Conservation (phyloP, 2,797 vertebrate species). For the Gambusia yucatana region DNA sequence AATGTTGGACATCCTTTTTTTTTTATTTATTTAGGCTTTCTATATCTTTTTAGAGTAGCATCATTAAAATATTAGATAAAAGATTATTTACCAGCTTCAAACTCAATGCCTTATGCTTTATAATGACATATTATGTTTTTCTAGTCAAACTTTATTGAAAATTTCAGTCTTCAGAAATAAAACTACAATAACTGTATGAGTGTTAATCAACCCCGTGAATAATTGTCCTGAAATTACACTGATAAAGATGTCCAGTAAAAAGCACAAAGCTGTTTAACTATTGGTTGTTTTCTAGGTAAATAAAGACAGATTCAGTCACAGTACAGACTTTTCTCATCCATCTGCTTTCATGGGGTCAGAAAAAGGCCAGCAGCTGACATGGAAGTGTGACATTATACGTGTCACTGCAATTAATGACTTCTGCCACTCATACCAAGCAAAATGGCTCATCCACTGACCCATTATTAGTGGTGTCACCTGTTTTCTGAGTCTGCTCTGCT, state of each 20-base stretch:
- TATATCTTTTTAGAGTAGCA: not conserved
- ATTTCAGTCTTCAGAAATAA: not conserved
- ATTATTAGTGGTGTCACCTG: slow-evolving; percentile 35
- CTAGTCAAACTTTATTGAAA: not conserved
- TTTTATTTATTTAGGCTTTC: not conserved
- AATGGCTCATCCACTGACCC: slow-evolving; percentile 34
- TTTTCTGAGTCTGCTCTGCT: slow-evolving; percentile 16
- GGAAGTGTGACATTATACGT: slow-evolving; percentile 10
- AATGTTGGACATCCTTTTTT: not conserved
- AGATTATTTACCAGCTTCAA: not conserved
- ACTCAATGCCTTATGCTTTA: not conserved
- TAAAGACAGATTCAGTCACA: not conserved
- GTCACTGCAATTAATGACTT: slow-evolving; percentile 37
- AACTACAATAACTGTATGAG: not conserved
- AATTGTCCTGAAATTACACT: not conserved
- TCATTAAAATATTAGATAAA: not conserved
- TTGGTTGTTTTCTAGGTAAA: not conserved
- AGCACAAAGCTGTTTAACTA: not conserved
- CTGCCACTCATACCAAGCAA: slow-evolving; percentile 34
- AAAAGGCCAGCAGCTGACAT: slow-evolving; percentile 15
- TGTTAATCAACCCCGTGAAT: not conserved
- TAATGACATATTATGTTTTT: not conserved
- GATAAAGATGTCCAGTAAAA: not conserved
- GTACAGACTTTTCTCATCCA: not conserved
- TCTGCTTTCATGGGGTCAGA: not conserved